A percentile compares a stretch with the other conserved stretches of the same genome.
These are phyloP conservation scores for Atta cephalotes DNA, from an alignment of 1,140 invertebrate species.

Conservation along the genomic window DNA sequence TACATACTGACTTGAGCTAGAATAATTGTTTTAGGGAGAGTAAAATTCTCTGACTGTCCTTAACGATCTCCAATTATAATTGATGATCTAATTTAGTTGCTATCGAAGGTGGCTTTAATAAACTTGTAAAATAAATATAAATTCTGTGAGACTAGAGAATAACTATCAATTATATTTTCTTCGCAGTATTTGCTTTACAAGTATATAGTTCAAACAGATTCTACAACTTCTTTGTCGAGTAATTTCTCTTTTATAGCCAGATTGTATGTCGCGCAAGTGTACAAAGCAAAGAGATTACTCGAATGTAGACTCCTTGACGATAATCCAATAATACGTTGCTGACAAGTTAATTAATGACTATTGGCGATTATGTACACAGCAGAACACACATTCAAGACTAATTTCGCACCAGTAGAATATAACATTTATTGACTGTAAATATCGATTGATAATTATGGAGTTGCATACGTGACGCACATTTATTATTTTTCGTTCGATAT, in stretches of 20 bases:
- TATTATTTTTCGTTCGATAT: background rate
- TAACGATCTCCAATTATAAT: background rate
- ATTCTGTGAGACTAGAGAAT: background rate
- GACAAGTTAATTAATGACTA: slow-evolving; percentile 22
- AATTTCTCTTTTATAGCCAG: background rate
- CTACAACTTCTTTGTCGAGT: background rate
- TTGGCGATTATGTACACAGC: slow-evolving; percentile 9
- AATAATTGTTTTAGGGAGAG: slow-evolving; percentile 12
- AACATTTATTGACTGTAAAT: slow-evolving; percentile 26
- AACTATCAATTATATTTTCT: slow-evolving; percentile 15
- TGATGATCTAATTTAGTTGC: background rate
- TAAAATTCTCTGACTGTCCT: background rate
- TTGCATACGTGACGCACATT: background rate
- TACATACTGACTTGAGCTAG: background rate
- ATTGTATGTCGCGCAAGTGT: too few relatives aligned
- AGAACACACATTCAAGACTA: slow-evolving; percentile 24
- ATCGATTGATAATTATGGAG: slow-evolving; percentile 29
- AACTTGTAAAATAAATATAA: too few relatives aligned
- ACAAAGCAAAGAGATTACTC: background rate
- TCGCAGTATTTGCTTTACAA: background rate
- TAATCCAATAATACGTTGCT: slow-evolving; percentile 8
- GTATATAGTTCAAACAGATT: background rate
- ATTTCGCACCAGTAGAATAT: background rate
- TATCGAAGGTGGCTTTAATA: background rate
- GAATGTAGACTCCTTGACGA: background rate